Evolutionary conservation across 2,113 vertebrate genomes (phyloP).

Genomic region (Carassius carassius): DNA sequence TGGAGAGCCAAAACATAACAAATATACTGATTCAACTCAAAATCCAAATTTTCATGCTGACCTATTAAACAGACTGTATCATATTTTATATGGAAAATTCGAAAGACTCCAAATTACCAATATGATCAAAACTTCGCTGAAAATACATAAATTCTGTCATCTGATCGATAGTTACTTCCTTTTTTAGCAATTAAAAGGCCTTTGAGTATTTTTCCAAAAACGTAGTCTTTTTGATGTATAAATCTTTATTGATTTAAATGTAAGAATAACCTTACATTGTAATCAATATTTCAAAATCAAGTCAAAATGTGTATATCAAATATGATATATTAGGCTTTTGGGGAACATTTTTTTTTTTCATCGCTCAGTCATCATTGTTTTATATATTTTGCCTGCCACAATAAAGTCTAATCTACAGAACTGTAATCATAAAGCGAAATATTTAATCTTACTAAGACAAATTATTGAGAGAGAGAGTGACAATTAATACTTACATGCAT

Average conservation of each 20-base stretch:
- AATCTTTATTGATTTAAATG: background rate
- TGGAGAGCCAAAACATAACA: background rate
- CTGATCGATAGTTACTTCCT: background rate
- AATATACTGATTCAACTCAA: background rate
- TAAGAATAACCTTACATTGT: background rate
- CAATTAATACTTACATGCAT: background rate
- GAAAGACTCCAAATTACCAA: background rate
- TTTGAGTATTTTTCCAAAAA: background rate
- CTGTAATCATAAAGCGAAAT: background rate
- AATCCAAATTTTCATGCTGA: background rate
- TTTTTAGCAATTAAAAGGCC: background rate
- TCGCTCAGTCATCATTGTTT: background rate
- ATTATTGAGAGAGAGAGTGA: background rate
- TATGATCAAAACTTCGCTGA: background rate
- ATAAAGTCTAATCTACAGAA: background rate
- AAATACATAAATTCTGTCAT: background rate
- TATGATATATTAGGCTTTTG: background rate
- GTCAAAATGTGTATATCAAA: background rate
- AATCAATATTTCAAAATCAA: background rate
- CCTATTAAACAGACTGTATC: background rate
- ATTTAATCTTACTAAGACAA: background rate
- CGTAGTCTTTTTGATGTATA: background rate
- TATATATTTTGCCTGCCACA: background rate
- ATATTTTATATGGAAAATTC: background rate
- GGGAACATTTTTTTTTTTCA: background rate